These are phyloP conservation scores for Stenodera caucasica DNA, from an alignment of 2,888 invertebrate genomes.

Conservation along the genomic window DNA sequence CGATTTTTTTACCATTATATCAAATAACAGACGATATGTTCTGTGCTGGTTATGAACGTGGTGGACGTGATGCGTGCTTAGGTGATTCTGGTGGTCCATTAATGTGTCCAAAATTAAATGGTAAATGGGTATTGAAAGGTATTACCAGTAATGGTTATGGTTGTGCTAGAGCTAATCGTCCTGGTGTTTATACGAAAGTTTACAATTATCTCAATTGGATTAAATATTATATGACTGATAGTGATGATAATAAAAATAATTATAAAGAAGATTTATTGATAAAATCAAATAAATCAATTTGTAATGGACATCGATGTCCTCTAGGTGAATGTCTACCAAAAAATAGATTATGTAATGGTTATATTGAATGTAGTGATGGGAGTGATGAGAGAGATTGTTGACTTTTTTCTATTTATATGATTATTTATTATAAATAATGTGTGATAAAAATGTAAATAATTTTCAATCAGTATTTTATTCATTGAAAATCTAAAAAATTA, in stretches of 20 bases:
- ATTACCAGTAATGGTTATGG: slow-evolving; percentile 82
- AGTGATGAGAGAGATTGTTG: slow-evolving; percentile 70
- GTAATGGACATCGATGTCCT: slow-evolving; percentile 73
- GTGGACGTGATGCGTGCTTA: slow-evolving; percentile 78
- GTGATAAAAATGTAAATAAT: slow-evolving; percentile 3
- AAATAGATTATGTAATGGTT: slow-evolving; percentile 74
- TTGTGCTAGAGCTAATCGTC: slow-evolving; percentile 75
- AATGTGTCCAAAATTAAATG: slow-evolving; percentile 69
- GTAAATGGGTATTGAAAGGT: slow-evolving; percentile 57
- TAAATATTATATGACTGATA: slow-evolving; percentile 58
- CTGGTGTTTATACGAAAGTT: slow-evolving; percentile 81
- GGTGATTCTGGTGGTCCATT: slow-evolving; percentile 81
- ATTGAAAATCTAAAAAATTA: background rate
- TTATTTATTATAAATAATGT: slow-evolving; percentile 3
- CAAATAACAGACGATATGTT: slow-evolving; percentile 80
- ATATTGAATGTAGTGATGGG: slow-evolving; percentile 75
- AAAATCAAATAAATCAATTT: slow-evolving; percentile 47
- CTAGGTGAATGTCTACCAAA: slow-evolving; percentile 74
- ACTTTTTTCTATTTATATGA: slow-evolving; percentile 23
- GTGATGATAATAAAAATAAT: slow-evolving; percentile 27
- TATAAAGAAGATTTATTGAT: slow-evolving; percentile 25
- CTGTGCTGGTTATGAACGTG: slow-evolving; percentile 78
- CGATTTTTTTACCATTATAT: slow-evolving; percentile 73
- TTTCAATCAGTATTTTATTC: background rate
- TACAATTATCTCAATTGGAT: slow-evolving; percentile 76